Base-by-base conservation (phyloP, 2,113 vertebrate genomes). In the Paedocypris sp. region DNA sequence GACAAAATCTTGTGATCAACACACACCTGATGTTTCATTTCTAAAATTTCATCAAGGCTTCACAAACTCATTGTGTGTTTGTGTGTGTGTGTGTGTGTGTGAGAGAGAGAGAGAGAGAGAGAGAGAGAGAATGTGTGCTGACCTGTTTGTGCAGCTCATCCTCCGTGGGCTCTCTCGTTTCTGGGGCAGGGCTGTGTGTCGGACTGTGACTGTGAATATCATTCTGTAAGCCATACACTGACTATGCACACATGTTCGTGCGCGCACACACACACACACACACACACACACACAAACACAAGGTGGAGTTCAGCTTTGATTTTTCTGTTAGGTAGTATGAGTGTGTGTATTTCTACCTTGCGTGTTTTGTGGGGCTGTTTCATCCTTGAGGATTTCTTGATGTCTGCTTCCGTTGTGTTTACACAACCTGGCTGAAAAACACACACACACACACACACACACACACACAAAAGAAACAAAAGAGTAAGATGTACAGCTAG, bases 221-320 rank as follows among this genome's bases (percentile, higher is more conserved):
- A 1, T 93, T 96, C 86, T 97, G 91, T 78, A 96, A 83, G 74
- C 94, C 92, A 52, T 95, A 98, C 73, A 97, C 93, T 64, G 91
- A 97, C 92, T 96, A n/a, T n/a, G n/a, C 7, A 26, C 2, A 28
- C 11, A 48, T 12, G 26, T n/a, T 20, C 2, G 19, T 22, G 54
- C 13, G 26, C 42, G 39, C 9, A 10, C 6, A 20, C 16, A 29
- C 6, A 10, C 11, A 25, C 6, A 18, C 2, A 4, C 13, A 16
- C 8, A 18, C 49, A 52, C 49, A 32, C 15, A 20, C 1, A 32
- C 28, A 42, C n/a, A 36, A 36, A 36, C 42, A 10, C 16, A 58
- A 15, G 8, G 11, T 28, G 25, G n/a, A n/a, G n/a, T n/a, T n/a
- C n/a, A n/a, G n/a, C n/a, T n/a, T n/a, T n/a, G n/a, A n/a, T n/a